Evolutionary conservation across 2,888 invertebrate genomes (phyloP).

Genomic region (Synergus gifuensis): DNA sequence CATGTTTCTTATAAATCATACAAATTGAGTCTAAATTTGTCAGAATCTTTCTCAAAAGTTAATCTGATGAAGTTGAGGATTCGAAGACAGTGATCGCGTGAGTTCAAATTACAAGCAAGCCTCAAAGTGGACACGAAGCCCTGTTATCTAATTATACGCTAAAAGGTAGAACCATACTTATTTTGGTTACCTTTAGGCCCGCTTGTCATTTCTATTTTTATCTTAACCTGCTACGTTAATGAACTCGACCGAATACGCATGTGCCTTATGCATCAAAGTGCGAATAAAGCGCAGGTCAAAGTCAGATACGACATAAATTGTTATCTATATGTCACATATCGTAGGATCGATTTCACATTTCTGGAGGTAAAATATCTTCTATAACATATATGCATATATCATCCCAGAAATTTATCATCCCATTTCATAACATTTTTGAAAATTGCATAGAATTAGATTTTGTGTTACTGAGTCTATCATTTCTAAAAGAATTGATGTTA

Average conservation of each 20-base stretch:
- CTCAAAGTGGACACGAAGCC: conserved; percentile 8
- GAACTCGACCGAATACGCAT: conserved; percentile 33
- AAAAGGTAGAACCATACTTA: conserved; percentile 13
- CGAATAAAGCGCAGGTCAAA: conserved; percentile 31
- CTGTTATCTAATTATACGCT: conserved; percentile 29
- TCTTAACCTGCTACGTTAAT: conserved; percentile 30
- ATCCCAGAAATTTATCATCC: no score
- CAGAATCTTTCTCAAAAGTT: background rate
- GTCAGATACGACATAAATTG: background rate
- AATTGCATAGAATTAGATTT: no score
- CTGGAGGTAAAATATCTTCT: no score
- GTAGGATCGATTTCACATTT: no score
- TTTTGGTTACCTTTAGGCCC: conserved; percentile 17
- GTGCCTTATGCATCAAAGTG: conserved; percentile 21
- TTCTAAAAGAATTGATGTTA: no score
- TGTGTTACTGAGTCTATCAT: no score
- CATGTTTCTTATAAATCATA: background rate
- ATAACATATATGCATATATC: no score
- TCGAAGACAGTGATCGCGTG: conserved; percentile 7
- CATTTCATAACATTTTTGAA: no score
- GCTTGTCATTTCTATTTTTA: conserved; percentile 32
- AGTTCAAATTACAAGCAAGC: background rate
- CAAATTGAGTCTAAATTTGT: background rate
- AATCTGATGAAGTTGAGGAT: background rate
- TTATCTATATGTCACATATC: no score